Base-by-base conservation (phyloP, 2,888 invertebrate genomes). In the Amphipyra tragopoginis region DNA sequence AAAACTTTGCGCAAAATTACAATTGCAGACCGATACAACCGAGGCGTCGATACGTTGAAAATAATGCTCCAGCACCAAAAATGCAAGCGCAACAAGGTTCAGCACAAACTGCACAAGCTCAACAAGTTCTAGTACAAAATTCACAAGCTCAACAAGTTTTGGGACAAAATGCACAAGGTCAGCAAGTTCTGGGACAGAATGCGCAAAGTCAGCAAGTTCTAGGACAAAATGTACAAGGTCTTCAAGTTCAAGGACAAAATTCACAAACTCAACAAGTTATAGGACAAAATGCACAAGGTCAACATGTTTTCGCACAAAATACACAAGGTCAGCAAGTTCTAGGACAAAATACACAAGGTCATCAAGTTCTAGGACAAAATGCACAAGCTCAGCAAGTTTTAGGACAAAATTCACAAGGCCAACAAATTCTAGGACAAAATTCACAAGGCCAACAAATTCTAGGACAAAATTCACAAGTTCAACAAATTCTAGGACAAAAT, bases 21-120 rank as follows among this genome's bases (percentile, higher is more conserved):
- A 70, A 82, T 8, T 87, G 86, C 45, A 85, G 86, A 72, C 89
- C 90, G 4, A 90, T 92, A 51, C 89, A 90, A 52, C 91, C 92
- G 0, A 86, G 90, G 62, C 85, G 89, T 0, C 77, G 86, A 26
- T 77, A 68, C 33, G 33, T 15, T 13, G 65, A 67, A 15, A 73
- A 61, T 42, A 57, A 61, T 48, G 21, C 52, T 11, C 61, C 56
- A 7, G 33, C 52, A 36, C 54, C 71, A 50, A 72, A 77, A 69
- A 49, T 56, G 0, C 60, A 55, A 26, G 40, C 50, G 9, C 61
- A 71, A 62, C 51, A 65, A 48, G 26, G 42, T 39, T 44, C 55
- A 13, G 29, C n/a, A 10, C 54, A 43, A 33, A 59, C 53, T n/a
- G 7, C 57, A 6, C 64, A 51, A 8, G 42, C 29, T 11, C 71